phyloP scores from a whole-genome alignment of 92 coral and sea anemone genomes.

The Palythoa grandiflora region DNA sequence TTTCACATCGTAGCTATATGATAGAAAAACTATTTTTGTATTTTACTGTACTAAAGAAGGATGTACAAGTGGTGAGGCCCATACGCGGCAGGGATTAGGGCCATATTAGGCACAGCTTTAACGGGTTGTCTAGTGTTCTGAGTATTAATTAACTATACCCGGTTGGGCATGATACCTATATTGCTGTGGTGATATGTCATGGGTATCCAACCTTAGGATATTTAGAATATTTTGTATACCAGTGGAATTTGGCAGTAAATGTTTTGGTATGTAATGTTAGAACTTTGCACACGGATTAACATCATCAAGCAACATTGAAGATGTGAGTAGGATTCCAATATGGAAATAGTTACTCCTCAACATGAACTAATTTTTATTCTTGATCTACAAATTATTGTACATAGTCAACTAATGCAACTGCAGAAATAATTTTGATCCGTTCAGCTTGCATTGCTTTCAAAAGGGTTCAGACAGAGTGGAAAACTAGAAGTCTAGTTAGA shows the following conservation, averaged over 20 bases:
- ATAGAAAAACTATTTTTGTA: conserved; percentile 32
- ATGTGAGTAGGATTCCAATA: too few species aligned
- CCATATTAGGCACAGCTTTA: not conserved
- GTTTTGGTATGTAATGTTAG: not conserved
- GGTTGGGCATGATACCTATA: not conserved
- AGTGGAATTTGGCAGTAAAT: not conserved
- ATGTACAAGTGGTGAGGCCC: not conserved
- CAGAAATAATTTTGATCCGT: too few species aligned
- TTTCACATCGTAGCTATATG: conserved; percentile 1
- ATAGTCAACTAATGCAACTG: too few species aligned
- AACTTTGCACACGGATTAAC: not conserved
- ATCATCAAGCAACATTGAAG: too few species aligned
- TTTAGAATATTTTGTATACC: not conserved
- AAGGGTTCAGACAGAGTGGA: too few species aligned
- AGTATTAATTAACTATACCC: not conserved
- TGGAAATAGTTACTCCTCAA: too few species aligned
- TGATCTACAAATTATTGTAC: too few species aligned
- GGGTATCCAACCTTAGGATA: not conserved
- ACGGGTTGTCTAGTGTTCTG: not conserved
- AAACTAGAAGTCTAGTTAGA: too few species aligned
- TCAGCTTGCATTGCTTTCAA: too few species aligned
- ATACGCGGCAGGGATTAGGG: conserved; percentile 8
- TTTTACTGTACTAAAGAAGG: not conserved
- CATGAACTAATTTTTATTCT: too few species aligned
- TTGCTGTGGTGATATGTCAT: not conserved